Conservation (phyloP, 2,797 vertebrate genomes). For the Pyrocephalus nanus region DNA sequence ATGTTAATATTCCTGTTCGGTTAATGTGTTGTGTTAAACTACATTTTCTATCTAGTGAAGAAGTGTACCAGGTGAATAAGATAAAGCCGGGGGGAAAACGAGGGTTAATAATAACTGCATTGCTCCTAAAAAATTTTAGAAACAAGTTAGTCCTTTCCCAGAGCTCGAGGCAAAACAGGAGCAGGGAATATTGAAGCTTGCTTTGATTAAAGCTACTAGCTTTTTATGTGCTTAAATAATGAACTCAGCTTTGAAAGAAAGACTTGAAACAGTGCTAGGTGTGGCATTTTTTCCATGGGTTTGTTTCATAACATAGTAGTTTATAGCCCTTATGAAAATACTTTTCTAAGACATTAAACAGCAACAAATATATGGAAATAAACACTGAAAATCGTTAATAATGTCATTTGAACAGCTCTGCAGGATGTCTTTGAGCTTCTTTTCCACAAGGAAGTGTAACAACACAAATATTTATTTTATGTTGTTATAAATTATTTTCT, state of each 20-base stretch:
- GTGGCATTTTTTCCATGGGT: not conserved
- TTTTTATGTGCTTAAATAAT: not conserved
- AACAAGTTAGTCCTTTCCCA: not conserved
- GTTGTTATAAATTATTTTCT: not conserved
- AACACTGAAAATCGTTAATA: not conserved
- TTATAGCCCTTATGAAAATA: not conserved
- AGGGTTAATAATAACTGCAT: not conserved
- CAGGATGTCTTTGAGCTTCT: not conserved
- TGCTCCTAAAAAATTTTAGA: not conserved
- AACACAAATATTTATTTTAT: conserved; percentile 30
- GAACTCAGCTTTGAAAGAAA: not conserved
- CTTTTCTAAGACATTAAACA: not conserved
- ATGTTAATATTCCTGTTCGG: not conserved
- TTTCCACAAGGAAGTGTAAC: not conserved
- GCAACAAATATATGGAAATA: not conserved
- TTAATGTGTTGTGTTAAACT: not conserved
- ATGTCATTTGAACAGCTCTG: not conserved
- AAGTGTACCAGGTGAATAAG: not conserved
- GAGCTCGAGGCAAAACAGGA: not conserved
- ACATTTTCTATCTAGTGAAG: not conserved
- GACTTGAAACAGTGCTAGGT: not conserved
- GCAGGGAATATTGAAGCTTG: not conserved
- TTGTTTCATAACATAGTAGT: not conserved
- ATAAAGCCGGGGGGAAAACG: rapidly evolving
- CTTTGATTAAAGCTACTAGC: not conserved